These are phyloP conservation scores for Dysidea cf. avara DNA, from an alignment of 37 sponge, comb jelly and placozoan species.

Conservation along the genomic window DNA sequence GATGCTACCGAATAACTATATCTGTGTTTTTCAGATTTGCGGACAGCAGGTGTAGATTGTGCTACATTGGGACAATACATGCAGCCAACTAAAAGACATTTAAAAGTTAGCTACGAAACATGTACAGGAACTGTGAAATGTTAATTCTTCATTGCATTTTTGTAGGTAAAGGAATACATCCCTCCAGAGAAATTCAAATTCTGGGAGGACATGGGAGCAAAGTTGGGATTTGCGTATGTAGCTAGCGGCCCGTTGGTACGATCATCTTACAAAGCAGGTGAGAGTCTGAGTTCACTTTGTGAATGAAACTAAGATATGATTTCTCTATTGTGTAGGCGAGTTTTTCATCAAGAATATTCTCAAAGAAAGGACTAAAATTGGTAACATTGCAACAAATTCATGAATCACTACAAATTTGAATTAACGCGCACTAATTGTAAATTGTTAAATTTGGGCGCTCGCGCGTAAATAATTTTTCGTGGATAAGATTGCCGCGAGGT, in stretches of 20 bases:
- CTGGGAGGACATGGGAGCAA: conserved; percentile 87
- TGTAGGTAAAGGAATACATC: conserved; percentile 92
- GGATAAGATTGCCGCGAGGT: too few relatives aligned
- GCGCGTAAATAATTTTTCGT: too few relatives aligned
- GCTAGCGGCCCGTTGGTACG: conserved; percentile 99
- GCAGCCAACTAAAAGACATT: conserved; percentile 94
- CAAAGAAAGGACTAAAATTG: conserved; percentile 40
- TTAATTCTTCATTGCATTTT: neutral
- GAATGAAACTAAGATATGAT: neutral
- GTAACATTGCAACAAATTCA: neutral
- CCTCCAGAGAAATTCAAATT: conserved; percentile 95
- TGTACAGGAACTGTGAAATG: neutral
- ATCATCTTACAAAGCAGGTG: conserved; percentile 97
- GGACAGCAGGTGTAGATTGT: conserved; percentile 89
- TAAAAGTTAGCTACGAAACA: too few relatives aligned
- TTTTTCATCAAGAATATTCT: conserved; percentile 90
- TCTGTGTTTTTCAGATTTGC: conserved; percentile 59
- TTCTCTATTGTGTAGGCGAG: conserved; percentile 58
- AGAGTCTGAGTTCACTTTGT: neutral
- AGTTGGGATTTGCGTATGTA: conserved; percentile 92
- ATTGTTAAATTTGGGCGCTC: too few relatives aligned
- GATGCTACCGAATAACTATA: neutral
- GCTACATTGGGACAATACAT: conserved; percentile 98
- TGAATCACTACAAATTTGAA: neutral
- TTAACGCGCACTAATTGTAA: neutral